Evolutionary conservation across 2,113 vertebrate genomes (phyloP), one percentile per base, ranked within the genome.

Genomic region (Nothobranchius kuhntae): DNA sequence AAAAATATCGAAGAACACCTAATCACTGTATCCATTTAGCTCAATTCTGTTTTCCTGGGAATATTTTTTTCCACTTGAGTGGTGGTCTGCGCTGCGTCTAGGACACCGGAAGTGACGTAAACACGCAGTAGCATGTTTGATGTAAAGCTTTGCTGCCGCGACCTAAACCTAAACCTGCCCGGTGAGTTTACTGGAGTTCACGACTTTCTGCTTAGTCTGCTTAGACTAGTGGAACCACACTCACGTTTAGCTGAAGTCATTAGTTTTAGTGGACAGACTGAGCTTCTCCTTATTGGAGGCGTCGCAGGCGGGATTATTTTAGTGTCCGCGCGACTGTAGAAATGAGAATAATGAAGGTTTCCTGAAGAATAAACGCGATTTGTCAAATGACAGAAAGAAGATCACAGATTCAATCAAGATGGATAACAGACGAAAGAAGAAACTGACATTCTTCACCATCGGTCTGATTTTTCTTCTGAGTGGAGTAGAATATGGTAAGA

Each of bases 401-500:
- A 45, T 54, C 13, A 3, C 24, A 62, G 13, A 15, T 9, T 11
- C n/a, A 38, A 59, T 56, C 30, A 58, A 24, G 21, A 92, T 94
- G 93, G 92, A 93, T 61, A 14, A 75, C 35, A 77, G 78, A 38
- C 79, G 89, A 13, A 92, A 90, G 67, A 92, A 61, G 78, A 94
- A 87, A 51, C 68, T 92, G 61, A 94, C 94, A 2, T 92, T 89
- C 67, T 63, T 90, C 53, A 91, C 90, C 4, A 93, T 95, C 6
- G 94, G 93, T 13, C 80, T 95, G 0, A 80, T 95, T 24, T 95
- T 95, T 71, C 86, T 95, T 17, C 80, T 94, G 0, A 94, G 92
- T 57, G 94, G 94, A 3, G 89, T 95, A 50, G 94, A 95, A 71
- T 95, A 95, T 73, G 94, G 94, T 95, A 63, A 90, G 86, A 26